A percentile compares a stretch with the other conserved stretches of the same genome.
Evolutionary conservation across 1,140 invertebrate species (phyloP).

Genomic region (Cotesia typhae): DNA sequence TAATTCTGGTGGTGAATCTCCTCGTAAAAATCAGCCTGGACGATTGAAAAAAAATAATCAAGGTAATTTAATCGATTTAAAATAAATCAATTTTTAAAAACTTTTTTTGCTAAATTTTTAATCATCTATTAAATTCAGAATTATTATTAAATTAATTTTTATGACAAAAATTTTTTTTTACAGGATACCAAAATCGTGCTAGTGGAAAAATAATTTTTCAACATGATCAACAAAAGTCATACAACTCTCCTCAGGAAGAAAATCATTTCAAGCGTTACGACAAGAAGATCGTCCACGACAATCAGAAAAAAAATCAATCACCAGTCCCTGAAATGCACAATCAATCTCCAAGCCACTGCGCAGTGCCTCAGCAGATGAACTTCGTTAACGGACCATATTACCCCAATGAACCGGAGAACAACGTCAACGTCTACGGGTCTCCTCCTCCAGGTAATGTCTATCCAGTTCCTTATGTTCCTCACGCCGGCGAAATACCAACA

Average conservation of each 20-base stretch:
- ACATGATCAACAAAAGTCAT: too few relatives aligned
- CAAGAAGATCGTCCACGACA: too few relatives aligned
- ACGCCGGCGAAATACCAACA: neutral
- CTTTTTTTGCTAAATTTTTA: too few relatives aligned
- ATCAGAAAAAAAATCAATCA: too few relatives aligned
- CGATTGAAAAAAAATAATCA: slow-evolving; percentile 12
- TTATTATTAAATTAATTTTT: too few relatives aligned
- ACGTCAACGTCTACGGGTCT: neutral
- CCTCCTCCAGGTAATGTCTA: neutral
- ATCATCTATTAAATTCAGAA: too few relatives aligned
- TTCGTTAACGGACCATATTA: slow-evolving; percentile 10
- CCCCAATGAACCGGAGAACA: neutral
- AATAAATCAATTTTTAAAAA: too few relatives aligned
- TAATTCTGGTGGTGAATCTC: neutral
- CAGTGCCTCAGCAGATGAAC: neutral
- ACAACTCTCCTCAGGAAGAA: too few relatives aligned
- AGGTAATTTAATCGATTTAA: neutral
- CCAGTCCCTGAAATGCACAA: neutral
- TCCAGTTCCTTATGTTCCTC: neutral
- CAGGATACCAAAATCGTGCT: neutral
- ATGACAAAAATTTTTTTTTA: neutral
- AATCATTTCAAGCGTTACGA: too few relatives aligned
- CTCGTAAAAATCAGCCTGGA: neutral
- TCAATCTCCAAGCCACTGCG: neutral
- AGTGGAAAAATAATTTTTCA: too few relatives aligned